Percentiles rank a stretch among this genome's conserved stretches.
Conservation (phyloP, 2,888 invertebrate genomes). For the Blera fallax region DNA sequence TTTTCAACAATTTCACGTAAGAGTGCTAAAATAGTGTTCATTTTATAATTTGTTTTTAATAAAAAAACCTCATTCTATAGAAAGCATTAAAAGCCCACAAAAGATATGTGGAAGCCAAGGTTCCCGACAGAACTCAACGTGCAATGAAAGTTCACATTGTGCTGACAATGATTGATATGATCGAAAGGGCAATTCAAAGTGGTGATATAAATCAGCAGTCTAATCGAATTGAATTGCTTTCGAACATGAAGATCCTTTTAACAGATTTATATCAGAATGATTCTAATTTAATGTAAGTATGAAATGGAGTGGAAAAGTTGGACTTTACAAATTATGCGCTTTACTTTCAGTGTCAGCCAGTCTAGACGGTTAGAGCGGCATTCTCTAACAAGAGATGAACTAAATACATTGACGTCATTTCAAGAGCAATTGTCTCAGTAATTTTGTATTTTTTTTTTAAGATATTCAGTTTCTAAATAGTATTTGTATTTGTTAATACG, state of each 20-base stretch:
- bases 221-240: constrained; percentile 46
- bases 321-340: neutral
- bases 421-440: constrained; percentile 22
- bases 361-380: constrained; percentile 34
- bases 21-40: neutral
- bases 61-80: neutral
- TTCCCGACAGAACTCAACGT: constrained; percentile 26
- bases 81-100: constrained; percentile 52
- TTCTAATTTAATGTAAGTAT: constrained; percentile 39
- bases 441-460: neutral
- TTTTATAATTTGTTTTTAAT: too few species aligned
- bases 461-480: neutral
- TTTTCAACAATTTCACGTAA: constrained; percentile 18
- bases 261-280: constrained; percentile 28
- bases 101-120: constrained; percentile 29
- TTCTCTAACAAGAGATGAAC: constrained; percentile 13
- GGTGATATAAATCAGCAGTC: neutral
- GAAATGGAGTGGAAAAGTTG: neutral
- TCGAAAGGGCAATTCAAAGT: constrained; percentile 33
- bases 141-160: constrained; percentile 56
- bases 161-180: constrained; percentile 53
- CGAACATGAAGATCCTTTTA: constrained; percentile 41
- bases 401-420: constrained; percentile 13
- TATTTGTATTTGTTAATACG: too few species aligned
- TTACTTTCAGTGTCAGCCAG: constrained; percentile 12